Percentiles rank a stretch among this genome's conserved stretches.
phyloP scores from a whole-genome alignment of 2,113 vertebrate species.

The Cynopterus brachyotis region DNA sequence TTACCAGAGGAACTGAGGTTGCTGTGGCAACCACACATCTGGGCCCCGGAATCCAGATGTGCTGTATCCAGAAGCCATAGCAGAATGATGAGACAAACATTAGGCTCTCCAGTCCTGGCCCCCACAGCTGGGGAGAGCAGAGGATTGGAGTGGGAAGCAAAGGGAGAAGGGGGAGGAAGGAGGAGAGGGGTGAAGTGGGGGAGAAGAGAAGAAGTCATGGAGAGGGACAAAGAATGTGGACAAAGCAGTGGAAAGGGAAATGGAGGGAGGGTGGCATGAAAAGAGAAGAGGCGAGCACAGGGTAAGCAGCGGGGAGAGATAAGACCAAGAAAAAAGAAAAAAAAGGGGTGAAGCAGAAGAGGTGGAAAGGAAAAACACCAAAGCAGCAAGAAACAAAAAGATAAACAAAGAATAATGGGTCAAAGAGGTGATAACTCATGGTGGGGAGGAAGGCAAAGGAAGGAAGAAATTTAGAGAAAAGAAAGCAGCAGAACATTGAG shows the following conservation, averaged over 20 bases:
- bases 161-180: not conserved
- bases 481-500: not conserved
- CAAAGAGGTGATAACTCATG: not conserved
- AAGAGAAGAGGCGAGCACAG: not conserved
- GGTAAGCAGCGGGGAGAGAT: not conserved
- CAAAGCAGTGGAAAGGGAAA: not conserved
- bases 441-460: not conserved
- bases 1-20: constrained; percentile 77
- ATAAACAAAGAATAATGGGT: not conserved
- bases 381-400: not conserved
- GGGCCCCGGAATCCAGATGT: constrained; percentile 80
- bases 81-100: constrained; percentile 79
- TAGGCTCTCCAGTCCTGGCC: constrained; percentile 65
- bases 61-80: constrained; percentile 80
- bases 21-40: constrained; percentile 82
- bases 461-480: not conserved
- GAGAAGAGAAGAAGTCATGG: not conserved
- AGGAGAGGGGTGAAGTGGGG: not conserved
- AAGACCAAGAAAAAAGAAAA: not conserved
- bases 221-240: not conserved
- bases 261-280: not conserved
- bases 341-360: not conserved
- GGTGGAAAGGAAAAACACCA: not conserved
- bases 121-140: constrained; percentile 61
- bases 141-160: not conserved